Evolutionary conservation across 1,140 invertebrate genomes (phyloP).

Genomic region (Hyposmocoma kahamanoa): DNA sequence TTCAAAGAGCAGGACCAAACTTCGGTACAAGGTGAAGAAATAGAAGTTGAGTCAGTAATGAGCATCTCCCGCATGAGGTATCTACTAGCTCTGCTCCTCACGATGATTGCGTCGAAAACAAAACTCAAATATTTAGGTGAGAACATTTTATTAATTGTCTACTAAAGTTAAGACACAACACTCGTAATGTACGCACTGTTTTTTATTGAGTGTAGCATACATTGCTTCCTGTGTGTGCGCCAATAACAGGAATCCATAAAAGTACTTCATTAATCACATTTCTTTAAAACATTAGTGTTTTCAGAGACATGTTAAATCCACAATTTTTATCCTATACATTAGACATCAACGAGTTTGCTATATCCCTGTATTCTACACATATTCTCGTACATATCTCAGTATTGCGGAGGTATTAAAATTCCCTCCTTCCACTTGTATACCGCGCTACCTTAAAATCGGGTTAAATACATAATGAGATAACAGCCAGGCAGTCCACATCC

Average conservation of each 20-base stretch:
- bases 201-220: slow-evolving; percentile 45
- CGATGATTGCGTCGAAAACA: slow-evolving; percentile 86
- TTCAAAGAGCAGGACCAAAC: slow-evolving; percentile 40
- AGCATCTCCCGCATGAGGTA: slow-evolving; percentile 83
- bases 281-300: slow-evolving; percentile 15
- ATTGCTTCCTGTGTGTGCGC: slow-evolving; percentile 64
- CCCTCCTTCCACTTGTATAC: too few relatives aligned
- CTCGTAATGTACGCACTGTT: slow-evolving; percentile 44
- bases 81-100: slow-evolving; percentile 84
- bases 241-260: slow-evolving; percentile 47
- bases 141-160: slow-evolving; percentile 26
- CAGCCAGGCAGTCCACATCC: too few relatives aligned
- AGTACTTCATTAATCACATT: slow-evolving; percentile 22
- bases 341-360: slow-evolving; percentile 47
- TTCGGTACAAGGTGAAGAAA: slow-evolving; percentile 42
- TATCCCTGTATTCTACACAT: too few relatives aligned
- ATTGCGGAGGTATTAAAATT: too few relatives aligned
- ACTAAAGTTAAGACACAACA: slow-evolving; percentile 20
- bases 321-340: slow-evolving; percentile 19
- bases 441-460: too few relatives aligned
- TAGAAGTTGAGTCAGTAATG: slow-evolving; percentile 73
- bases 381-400: too few relatives aligned
- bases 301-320: neutral
- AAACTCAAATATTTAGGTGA: slow-evolving; percentile 84
- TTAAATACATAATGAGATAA: too few relatives aligned